phyloP scores from a whole-genome alignment of 1,140 invertebrate genomes.

The Heliconius congener region DNA sequence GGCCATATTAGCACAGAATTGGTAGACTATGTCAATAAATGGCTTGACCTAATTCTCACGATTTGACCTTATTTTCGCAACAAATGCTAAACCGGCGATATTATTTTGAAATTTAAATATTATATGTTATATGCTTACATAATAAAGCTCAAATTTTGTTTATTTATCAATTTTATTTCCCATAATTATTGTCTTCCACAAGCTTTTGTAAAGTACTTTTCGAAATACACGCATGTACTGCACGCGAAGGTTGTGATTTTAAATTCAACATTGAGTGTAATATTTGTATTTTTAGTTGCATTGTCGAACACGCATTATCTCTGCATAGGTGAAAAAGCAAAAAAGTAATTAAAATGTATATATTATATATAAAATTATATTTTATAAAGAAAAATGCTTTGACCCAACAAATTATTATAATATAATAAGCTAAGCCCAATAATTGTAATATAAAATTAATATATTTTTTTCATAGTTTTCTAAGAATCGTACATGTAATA shows the following conservation, averaged over 20 bases:
- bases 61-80: not conserved
- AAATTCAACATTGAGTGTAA: not conserved
- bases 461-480: not conserved
- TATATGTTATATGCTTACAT: too few relatives aligned
- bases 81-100: not conserved
- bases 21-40: slow-evolving; percentile 28
- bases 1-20: slow-evolving; percentile 24
- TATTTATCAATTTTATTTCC: too few relatives aligned
- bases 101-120: slow-evolving; percentile 1
- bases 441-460: too few relatives aligned
- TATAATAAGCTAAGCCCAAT: too few relatives aligned
- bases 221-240: not conserved
- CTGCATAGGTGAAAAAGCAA: not conserved
- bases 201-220: not conserved
- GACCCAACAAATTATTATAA: too few relatives aligned
- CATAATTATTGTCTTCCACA: not conserved
- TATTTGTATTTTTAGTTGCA: not conserved
- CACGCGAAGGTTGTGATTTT: not conserved
- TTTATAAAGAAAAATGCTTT: too few relatives aligned
- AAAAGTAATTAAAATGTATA: not conserved
- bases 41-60: slow-evolving; percentile 20
- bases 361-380: too few relatives aligned
- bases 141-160: too few relatives aligned
- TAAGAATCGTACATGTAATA: not conserved
- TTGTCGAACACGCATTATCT: not conserved